A percentile compares a stretch with the other conserved stretches of the same genome.
phyloP scores from a whole-genome alignment of 2,113 vertebrate species.

The Salvelinus fontinalis region DNA sequence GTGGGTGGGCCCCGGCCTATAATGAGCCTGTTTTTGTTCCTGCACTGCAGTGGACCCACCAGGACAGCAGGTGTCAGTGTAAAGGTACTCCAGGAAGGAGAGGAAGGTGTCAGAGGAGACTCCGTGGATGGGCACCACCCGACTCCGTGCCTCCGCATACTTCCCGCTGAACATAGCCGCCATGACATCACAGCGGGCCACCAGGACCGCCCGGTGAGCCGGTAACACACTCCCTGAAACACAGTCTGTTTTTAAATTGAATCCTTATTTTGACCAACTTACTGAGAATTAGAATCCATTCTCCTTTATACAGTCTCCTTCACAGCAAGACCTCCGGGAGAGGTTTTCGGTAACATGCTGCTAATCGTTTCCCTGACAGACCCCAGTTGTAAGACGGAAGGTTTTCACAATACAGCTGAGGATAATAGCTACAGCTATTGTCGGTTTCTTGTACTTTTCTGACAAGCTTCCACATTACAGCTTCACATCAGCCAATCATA shows the following conservation, averaged over 20 bases:
- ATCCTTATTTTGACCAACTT: too few species aligned
- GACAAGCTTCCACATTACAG: too few species aligned
- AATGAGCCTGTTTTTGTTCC: background rate
- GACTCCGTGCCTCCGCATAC: conserved; percentile 89
- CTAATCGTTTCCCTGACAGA: too few species aligned
- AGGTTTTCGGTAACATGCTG: too few species aligned
- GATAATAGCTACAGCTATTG: too few species aligned
- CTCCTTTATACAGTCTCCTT: too few species aligned
- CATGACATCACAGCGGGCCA: conserved; percentile 95
- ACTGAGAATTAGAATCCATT: too few species aligned
- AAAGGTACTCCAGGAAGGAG: conserved; percentile 94
- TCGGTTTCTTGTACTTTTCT: too few species aligned
- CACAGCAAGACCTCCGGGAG: too few species aligned
- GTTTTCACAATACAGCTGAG: too few species aligned
- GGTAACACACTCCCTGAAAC: conserved; percentile 83
- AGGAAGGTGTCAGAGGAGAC: conserved; percentile 97
- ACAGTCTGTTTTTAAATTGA: background rate
- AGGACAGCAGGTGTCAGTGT: conserved; percentile 94
- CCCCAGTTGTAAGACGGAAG: too few species aligned
- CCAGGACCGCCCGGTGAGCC: conserved; percentile 91
- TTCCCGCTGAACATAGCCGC: conserved; percentile 97
- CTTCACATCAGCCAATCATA: too few species aligned
- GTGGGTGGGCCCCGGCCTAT: background rate
- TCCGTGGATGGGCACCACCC: conserved; percentile 90
- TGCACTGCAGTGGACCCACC: conserved; percentile 73